A percentile compares a stretch with the other conserved stretches of the same genome.
These are phyloP conservation scores for Guaruba guarouba DNA, from an alignment of 2,113 vertebrate species.

Conservation along the genomic window DNA sequence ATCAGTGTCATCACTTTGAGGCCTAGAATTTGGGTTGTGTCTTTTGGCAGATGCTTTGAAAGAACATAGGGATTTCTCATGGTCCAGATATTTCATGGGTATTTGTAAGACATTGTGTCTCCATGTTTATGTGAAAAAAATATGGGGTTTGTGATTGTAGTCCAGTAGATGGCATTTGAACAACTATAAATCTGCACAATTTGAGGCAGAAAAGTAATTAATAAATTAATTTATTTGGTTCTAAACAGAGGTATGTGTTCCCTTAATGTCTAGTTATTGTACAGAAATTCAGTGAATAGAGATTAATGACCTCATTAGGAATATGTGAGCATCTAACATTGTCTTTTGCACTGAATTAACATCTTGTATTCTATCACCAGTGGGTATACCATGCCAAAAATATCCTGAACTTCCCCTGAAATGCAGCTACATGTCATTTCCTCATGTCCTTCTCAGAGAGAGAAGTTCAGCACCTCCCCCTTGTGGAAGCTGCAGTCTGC, in stretches of 20 bases:
- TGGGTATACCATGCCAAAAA: background rate
- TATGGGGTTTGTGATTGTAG: background rate
- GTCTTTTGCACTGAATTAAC: background rate
- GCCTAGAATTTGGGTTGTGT: background rate
- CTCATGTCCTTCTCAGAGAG: background rate
- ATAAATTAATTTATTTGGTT: background rate
- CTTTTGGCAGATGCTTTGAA: background rate
- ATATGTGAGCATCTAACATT: background rate
- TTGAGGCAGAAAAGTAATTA: background rate
- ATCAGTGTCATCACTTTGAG: background rate
- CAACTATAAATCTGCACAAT: background rate
- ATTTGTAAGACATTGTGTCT: background rate
- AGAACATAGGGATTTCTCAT: background rate
- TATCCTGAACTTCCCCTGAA: background rate
- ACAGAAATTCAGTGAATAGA: background rate
- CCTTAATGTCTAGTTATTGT: background rate
- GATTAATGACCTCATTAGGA: background rate
- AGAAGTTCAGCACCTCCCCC: background rate
- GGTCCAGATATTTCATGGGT: background rate
- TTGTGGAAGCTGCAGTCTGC: background rate
- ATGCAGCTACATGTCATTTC: background rate
- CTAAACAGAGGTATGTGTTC: background rate
- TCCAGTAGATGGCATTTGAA: background rate
- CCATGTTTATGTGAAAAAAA: background rate
- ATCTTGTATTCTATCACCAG: background rate